phyloP scores from a whole-genome alignment of 2,113 vertebrate genomes.

The Hyaena hyaena region DNA sequence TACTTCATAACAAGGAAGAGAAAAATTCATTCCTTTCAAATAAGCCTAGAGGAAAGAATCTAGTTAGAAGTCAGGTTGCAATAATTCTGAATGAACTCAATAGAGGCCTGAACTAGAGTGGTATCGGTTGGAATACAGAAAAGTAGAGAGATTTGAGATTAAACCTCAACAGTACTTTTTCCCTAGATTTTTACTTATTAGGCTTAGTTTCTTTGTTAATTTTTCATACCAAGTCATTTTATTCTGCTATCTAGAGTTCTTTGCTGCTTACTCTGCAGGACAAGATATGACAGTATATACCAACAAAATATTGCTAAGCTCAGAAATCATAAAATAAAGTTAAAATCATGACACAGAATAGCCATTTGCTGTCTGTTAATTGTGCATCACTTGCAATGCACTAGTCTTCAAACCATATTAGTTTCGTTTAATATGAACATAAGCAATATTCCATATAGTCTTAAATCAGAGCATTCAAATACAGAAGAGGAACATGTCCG shows the following conservation, averaged over 20 bases:
- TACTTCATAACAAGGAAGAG: neutral
- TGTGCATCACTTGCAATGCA: neutral
- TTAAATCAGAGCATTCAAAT: neutral
- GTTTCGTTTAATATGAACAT: neutral
- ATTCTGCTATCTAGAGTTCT: neutral
- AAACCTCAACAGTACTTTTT: neutral
- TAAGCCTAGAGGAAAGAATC: neutral
- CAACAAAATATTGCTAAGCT: constrained; percentile 43
- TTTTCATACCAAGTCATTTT: constrained; percentile 20
- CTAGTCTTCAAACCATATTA: neutral
- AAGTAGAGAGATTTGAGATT: neutral
- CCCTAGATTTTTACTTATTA: neutral
- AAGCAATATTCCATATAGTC: neutral
- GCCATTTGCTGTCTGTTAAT: neutral
- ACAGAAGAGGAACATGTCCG: neutral
- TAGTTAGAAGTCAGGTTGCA: neutral
- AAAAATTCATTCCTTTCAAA: neutral
- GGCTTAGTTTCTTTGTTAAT: neutral
- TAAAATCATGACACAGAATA: neutral
- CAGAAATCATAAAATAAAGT: constrained; percentile 62
- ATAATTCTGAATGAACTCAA: neutral
- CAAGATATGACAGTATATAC: neutral
- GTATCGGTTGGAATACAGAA: neutral
- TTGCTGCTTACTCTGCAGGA: neutral
- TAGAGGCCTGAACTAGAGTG: too few species aligned